Percentiles rank a stretch among this genome's conserved stretches.
These are phyloP conservation scores for Aix galericulata DNA, from an alignment of 2,113 vertebrate genomes.

Conservation along the genomic window DNA sequence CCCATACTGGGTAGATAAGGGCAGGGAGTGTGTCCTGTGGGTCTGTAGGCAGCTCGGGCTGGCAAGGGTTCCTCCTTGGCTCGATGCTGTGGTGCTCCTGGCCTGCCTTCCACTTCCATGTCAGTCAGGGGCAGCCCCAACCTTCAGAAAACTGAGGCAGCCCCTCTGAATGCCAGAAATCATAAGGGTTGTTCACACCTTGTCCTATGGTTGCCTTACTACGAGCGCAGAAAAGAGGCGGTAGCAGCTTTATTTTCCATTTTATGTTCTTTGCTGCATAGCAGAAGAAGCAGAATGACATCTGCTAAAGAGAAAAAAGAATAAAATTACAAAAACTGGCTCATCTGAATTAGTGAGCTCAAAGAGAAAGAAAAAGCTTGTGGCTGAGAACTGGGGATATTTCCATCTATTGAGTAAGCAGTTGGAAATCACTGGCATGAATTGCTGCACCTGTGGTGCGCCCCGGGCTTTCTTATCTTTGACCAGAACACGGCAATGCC, in stretches of 20 bases:
- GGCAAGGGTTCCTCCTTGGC: background rate
- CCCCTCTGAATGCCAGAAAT: background rate
- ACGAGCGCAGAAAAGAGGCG: background rate
- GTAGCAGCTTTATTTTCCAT: background rate
- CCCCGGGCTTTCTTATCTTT: background rate
- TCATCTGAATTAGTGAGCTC: background rate
- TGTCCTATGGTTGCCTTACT: background rate
- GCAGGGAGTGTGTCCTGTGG: background rate
- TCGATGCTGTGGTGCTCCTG: background rate
- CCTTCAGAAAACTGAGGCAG: background rate
- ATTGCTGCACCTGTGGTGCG: background rate
- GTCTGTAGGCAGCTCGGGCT: background rate
- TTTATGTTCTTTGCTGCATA: background rate
- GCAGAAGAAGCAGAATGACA: background rate
- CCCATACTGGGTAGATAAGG: background rate
- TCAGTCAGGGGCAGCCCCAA: background rate
- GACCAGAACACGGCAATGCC: background rate
- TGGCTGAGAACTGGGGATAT: background rate
- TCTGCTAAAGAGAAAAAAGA: background rate
- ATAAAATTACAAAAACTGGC: fast-evolving
- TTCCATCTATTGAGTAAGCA: background rate
- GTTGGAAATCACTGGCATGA: background rate
- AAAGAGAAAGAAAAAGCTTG: background rate
- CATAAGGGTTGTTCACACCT: background rate
- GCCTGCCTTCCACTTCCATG: background rate